Percentiles rank a stretch among this genome's conserved stretches.
Evolutionary conservation across 2,113 vertebrate genomes (phyloP).

Genomic region (Rhabdomys dilectus): DNA sequence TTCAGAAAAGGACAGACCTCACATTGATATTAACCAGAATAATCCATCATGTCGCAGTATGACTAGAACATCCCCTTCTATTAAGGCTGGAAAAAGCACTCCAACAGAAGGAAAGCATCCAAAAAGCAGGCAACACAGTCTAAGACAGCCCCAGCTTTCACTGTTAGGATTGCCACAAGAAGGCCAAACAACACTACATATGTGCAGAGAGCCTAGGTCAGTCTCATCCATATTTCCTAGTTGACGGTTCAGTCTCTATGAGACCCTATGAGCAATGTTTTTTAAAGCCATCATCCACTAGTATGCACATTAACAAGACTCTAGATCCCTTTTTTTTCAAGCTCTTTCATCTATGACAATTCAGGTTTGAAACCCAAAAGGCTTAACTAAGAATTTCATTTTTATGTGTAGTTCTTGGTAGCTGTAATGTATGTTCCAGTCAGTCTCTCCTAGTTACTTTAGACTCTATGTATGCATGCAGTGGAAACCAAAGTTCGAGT

Average conservation of each 20-base stretch:
- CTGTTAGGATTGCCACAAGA: not conserved
- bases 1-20: not conserved
- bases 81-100: not conserved
- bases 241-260: not conserved
- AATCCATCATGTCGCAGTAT: not conserved
- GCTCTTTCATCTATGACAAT: not conserved
- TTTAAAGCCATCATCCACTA: not conserved
- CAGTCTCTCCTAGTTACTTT: not conserved
- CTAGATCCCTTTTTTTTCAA: conserved; percentile 1
- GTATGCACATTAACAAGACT: not conserved
- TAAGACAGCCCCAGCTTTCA: not conserved
- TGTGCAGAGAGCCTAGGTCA: not conserved
- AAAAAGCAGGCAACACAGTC: not conserved
- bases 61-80: not conserved
- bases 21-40: not conserved
- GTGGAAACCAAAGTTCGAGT: not conserved
- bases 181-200: not conserved
- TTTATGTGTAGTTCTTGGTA: not conserved
- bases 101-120: not conserved
- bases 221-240: not conserved
- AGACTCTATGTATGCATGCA: not conserved
- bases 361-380: conserved; percentile 20
- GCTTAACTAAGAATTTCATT: not conserved
- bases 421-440: not conserved
- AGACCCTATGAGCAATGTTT: not conserved